Evolutionary conservation across 1,140 invertebrate genomes (phyloP), one percentile per base, ranked within the genome.

Genomic region (Gonioctena quinquepunctata): DNA sequence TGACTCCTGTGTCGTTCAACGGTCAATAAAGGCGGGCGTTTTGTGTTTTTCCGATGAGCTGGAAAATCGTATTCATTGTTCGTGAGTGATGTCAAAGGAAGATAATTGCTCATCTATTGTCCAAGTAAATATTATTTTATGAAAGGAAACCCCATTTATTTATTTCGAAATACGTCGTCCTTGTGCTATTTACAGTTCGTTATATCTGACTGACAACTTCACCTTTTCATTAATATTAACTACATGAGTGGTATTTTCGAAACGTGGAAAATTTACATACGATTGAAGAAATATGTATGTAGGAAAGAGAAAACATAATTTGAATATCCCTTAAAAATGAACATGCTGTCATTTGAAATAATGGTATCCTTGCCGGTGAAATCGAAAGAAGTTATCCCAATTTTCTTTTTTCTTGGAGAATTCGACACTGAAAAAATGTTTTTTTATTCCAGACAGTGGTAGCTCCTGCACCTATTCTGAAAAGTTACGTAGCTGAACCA

Each of bases 391-490:
- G n/a, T n/a, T n/a, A n/a, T n/a, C n/a, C n/a, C n/a, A n/a, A n/a
- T 28, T 28, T 6, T 16, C 25, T 28, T 56, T 54, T 18, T 22
- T 4, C 3, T 21, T 28, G 23, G 26, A 23, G 49, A 21, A 59
- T 42, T 67, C 63, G 62, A 52, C 28, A 50, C 25, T 25, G 23
- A 42, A 54, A 59, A 61, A 28, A 59, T 16, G 18, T 13, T 59
- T 4, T 21, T 65, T 72, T 54, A 27, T 72, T 72, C 6, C 52
- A 72, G 71, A 70, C 71, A 23, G 56, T 72, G 18, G 18, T 70
- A 13, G 71, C 71, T 7, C 63, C 71, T 3, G 66, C 61, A 33
- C 71, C 71, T 19, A 72, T 72, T 48, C 26, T 72, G 22, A 72
- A 72, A 49, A 66, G 48, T 27, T 65, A 69, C 8, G 22, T 66